phyloP scores from a whole-genome alignment of 92 coral and sea anemone genomes.

The Paragorgia papillata region DNA sequence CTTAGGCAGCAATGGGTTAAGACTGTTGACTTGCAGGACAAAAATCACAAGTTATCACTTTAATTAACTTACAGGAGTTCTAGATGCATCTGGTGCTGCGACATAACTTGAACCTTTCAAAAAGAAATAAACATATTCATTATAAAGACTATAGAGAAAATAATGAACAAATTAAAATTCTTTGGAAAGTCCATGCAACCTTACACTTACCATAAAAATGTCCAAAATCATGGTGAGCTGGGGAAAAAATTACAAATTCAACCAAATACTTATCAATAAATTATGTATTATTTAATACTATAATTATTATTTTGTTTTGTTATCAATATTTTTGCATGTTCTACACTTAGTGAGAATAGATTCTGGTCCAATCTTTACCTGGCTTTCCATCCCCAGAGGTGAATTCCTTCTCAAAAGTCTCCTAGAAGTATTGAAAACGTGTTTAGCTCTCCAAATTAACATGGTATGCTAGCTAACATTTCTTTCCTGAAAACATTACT shows the following conservation, averaged over 20 bases:
- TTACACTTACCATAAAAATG: conserved; percentile 86
- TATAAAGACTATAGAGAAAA: neutral
- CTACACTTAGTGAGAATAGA: no score
- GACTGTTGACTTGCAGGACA: no score
- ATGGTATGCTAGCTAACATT: neutral
- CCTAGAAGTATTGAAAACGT: conserved; percentile 53
- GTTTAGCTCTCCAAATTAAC: no score
- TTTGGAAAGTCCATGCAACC: no score
- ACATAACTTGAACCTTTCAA: conserved; percentile 85
- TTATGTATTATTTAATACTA: neutral
- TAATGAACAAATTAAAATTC: neutral
- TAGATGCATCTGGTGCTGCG: conserved; percentile 96
- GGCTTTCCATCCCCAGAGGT: conserved; percentile 99
- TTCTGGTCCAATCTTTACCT: no score
- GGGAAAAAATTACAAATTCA: neutral
- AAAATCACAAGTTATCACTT: no score
- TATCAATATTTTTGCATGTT: no score
- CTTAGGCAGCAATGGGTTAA: no score
- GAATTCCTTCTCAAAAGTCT: conserved; percentile 86
- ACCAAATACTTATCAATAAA: neutral
- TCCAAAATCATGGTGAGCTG: conserved; percentile 97
- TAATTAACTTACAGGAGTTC: conserved; percentile 87
- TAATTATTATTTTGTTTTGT: no score
- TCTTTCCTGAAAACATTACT: neutral
- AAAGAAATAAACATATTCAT: conserved; percentile 11